Conservation (phyloP, 1,140 invertebrate species). For the Euglossa dilemma region DNA sequence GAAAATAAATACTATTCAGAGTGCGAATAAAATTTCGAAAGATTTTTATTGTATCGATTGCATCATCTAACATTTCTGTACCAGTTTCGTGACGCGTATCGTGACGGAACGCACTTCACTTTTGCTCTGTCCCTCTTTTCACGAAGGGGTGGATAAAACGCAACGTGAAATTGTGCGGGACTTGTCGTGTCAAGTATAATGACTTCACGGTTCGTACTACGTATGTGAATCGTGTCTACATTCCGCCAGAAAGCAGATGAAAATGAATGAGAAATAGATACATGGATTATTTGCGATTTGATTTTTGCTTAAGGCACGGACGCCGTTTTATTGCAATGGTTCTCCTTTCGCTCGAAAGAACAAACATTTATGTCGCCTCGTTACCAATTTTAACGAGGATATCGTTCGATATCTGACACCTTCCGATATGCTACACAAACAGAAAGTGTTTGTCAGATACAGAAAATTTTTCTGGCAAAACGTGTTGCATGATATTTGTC, state of each 20-base stretch:
- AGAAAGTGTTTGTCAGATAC: constrained; percentile 3
- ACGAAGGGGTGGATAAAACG: constrained; percentile 21
- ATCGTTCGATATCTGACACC: constrained; percentile 23
- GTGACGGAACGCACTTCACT: neutral
- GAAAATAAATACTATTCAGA: neutral
- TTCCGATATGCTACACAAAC: constrained; percentile 4
- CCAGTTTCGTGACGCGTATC: neutral
- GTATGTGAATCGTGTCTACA: neutral
- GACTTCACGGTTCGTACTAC: constrained; percentile 20
- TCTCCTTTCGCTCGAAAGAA: neutral
- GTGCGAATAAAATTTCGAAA: neutral
- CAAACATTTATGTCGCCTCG: constrained; percentile 17
- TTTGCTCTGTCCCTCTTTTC: neutral
- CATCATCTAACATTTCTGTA: neutral
- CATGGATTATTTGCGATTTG: neutral
- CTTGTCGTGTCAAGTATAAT: constrained; percentile 30
- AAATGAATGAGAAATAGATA: neutral
- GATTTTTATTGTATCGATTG: neutral
- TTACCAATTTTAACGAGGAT: constrained; percentile 34
- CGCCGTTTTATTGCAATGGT: neutral
- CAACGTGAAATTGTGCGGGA: constrained; percentile 29
- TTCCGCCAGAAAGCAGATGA: neutral
- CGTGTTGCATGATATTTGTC: neutral
- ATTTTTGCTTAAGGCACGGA: neutral
- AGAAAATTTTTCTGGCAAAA: neutral